Base-by-base conservation (phyloP, 2,113 vertebrate species). In the Mungos mungo region DNA sequence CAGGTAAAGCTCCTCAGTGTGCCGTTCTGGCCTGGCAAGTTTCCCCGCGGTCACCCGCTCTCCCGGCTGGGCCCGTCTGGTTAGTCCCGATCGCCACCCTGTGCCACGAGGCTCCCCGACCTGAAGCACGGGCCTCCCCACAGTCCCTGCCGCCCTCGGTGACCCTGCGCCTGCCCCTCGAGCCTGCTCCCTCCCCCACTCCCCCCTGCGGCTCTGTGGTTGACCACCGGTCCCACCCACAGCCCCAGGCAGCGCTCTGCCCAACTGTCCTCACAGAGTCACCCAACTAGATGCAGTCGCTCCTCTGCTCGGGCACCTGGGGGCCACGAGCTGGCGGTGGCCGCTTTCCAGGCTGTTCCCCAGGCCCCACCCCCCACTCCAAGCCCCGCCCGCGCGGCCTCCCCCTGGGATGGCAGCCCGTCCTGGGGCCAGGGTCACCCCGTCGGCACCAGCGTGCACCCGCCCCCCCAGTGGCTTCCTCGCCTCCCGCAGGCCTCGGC, bases 401-500 rank as follows among this genome's bases (percentile, higher is more conserved):
- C 1, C 1, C n/a, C 65, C 50, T 10, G 27, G 60, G 50, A 12
- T 2, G 2, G 1, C 11, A 0, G 10, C 41, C 25, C 27, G 21
- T 16, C 35, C 25, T 15, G 38, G 18, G 57, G 7, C 14, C 2
- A 12, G 25, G 0, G 0, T 0, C 14, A 41, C 11, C 7, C 68
- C 52, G 19, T 19, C 3, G 15, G 15, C 23, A 66, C 23, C 29
- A 21, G 60, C 4, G 16, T 3, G 0, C 3, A 23, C 5, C 21
- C 71, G 38, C 29, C 50, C 31, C 80, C 52, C 47, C 35, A 31
- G 2, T 5, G 57, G 4, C 27, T 14, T 3, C 1, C 47, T 31
- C 23, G 11, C 16, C 25, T 23, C 65, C 5, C 19, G 11, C 0
- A 3, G 25, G 38, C 0, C 1, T 3, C 9, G 3, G 15, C 0